Evolutionary conservation across 2,888 invertebrate species (phyloP).

Genomic region (Camponotus fellah): DNA sequence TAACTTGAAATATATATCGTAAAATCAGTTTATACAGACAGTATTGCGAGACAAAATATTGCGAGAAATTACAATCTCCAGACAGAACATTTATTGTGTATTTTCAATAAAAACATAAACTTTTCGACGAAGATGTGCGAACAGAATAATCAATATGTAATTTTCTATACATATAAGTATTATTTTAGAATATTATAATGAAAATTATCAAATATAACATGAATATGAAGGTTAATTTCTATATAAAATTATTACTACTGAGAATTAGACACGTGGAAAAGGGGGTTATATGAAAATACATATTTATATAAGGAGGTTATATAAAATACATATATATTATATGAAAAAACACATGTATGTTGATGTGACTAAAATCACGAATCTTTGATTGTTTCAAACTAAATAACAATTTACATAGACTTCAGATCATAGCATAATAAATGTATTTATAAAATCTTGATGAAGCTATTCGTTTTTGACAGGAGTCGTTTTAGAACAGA

Average conservation of each 20-base stretch:
- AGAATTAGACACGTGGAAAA: not conserved
- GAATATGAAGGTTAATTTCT: slow-evolving; percentile 21
- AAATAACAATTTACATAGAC: slow-evolving; percentile 23
- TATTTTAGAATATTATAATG: not conserved
- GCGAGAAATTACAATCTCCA: not conserved
- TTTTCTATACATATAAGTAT: not conserved
- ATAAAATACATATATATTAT: not conserved
- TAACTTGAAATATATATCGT: not conserved
- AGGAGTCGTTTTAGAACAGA: not conserved
- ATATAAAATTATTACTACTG: not conserved
- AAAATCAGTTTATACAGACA: not conserved
- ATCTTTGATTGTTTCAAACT: slow-evolving; percentile 28
- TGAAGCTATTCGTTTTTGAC: slow-evolving; percentile 12
- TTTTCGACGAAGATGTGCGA: not conserved
- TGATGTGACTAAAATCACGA: slow-evolving; percentile 9
- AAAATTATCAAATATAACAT: not conserved
- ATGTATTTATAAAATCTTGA: slow-evolving; percentile 4
- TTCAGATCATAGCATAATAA: slow-evolving; percentile 14
- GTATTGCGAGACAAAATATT: not conserved
- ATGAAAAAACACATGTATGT: slow-evolving; percentile 7
- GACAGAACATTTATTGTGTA: too few species aligned
- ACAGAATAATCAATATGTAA: not conserved
- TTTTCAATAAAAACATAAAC: not conserved
- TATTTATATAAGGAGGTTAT: not conserved
- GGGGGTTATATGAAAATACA: not conserved